Base-by-base conservation (phyloP, 2,888 invertebrate genomes). In the Nymphalis urticae region DNA sequence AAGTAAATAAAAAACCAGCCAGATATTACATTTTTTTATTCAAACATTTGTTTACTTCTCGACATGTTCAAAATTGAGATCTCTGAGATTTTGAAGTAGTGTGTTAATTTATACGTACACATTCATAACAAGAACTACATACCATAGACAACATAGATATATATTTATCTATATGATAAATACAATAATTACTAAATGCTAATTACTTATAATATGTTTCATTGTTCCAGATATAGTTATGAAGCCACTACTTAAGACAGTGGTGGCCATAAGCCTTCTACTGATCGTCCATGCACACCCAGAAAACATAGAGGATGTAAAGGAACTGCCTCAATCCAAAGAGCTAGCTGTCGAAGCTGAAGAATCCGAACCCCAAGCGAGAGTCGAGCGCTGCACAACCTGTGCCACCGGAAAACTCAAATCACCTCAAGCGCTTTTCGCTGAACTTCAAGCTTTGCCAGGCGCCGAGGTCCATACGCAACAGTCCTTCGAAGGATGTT, bases 171-270 rank as follows among this genome's bases (percentile, higher is more conserved):
- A 6, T 0, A 6, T 6, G 27, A 32, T 6, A 32, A 32, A 32
- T 32, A 32, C 27, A 2, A 27, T 27, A 27, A 27, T 27, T 6
- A 32, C 6, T 32, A 32, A 5, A 32, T 2, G 8, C 17, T 19
- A 16, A 47, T 17, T 48, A 53, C 56, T n/a, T 5, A 54, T 56
- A 3, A 21, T 47, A 16, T 36, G 48, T 66, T 16, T 58, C 7
- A 42, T 72, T 72, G 72, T 71, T 72, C 21, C 66, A 72, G 72
- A 64, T 69, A 69, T 48, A 66, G 90, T 75, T 73, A 92, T 92
- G 92, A 92, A 87, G 89, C 91, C 91, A 82, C 90, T 91, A 84
- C 86, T 86, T 65, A 64, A 78, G 75, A 82, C 86, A 84, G 89
- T 90, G 86, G 91, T 86, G 79, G 87, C 87, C 74, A 75, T 91